phyloP scores from a whole-genome alignment of 2,797 vertebrate species.

The Chelmon rostratus region DNA sequence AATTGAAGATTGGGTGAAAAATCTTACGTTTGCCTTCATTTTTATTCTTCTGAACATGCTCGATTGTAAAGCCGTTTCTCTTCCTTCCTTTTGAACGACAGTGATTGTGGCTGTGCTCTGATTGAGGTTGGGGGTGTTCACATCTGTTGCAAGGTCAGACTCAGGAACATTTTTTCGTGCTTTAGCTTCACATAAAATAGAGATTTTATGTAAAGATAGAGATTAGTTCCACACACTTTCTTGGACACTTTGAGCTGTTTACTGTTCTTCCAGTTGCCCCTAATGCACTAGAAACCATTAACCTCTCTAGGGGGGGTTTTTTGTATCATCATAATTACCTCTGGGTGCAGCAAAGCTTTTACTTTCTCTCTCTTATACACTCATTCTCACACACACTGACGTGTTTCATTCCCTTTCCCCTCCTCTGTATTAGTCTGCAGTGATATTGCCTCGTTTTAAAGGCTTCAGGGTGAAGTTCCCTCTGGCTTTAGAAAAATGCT shows the following conservation, averaged over 20 bases:
- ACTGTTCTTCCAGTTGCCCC: background rate
- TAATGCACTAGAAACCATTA: conserved; percentile 23
- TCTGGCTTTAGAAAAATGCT: conserved; percentile 17
- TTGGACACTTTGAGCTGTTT: background rate
- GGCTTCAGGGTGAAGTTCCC: conserved; percentile 5
- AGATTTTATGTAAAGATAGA: too few relatives aligned
- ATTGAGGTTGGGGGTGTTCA: background rate
- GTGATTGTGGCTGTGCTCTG: background rate
- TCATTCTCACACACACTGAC: conserved; percentile 3
- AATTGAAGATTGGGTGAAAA: too few relatives aligned
- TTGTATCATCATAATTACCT: conserved; percentile 6
- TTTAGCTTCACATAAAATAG: background rate
- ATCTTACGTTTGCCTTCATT: too few relatives aligned
- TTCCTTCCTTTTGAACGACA: too few relatives aligned
- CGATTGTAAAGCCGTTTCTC: background rate
- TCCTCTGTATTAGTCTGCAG: background rate
- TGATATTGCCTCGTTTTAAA: background rate
- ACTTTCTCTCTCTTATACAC: conserved; percentile 4
- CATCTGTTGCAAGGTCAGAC: background rate
- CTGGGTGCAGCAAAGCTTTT: conserved; percentile 5
- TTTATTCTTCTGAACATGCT: background rate
- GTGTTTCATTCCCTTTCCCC: background rate
- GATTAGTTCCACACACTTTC: background rate
- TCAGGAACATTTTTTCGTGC: background rate
- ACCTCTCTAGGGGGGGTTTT: background rate